Evolutionary conservation across 1,140 invertebrate genomes (phyloP).

Genomic region (Drosophila grimshawi): DNA sequence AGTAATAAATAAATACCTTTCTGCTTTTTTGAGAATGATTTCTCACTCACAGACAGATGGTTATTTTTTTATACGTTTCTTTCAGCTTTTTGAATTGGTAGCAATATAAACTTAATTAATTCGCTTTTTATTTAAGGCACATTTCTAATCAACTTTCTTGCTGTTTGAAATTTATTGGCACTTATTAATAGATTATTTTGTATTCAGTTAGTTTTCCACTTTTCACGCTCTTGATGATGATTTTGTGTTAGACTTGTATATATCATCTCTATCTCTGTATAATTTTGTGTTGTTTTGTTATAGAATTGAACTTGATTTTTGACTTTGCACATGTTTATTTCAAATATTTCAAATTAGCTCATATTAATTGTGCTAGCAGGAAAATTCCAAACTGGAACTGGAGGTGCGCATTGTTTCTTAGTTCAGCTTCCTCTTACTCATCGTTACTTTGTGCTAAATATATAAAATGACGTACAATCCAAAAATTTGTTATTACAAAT

Average conservation of each 20-base stretch:
- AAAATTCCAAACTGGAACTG: conserved; percentile 61
- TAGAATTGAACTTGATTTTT: conserved; percentile 64
- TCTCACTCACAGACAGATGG: no score
- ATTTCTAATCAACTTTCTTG: conserved; percentile 57
- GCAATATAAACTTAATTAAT: conserved; percentile 11
- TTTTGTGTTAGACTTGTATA: conserved; percentile 17
- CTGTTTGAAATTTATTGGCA: conserved; percentile 60
- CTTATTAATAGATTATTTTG: conserved; percentile 64
- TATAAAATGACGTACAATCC: conserved; percentile 75
- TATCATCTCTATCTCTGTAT: conserved; percentile 19
- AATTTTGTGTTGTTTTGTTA: conserved; percentile 7
- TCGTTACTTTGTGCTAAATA: conserved; percentile 61
- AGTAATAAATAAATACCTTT: no score
- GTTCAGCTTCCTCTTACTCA: conserved; percentile 4
- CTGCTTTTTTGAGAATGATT: no score
- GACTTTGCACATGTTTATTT: conserved; percentile 65
- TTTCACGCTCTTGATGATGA: conserved; percentile 22
- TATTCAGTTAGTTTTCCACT: conserved; percentile 36
- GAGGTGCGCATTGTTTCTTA: conserved; percentile 44
- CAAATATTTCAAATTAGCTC: conserved; percentile 77
- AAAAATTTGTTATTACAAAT: conserved; percentile 70
- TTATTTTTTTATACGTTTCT: neutral
- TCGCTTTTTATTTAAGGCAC: conserved; percentile 32
- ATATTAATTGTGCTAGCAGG: conserved; percentile 55
- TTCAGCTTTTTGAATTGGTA: neutral